Evolutionary conservation across 2,888 invertebrate genomes (phyloP), one percentile per base, ranked within the genome.

Genomic region (Metellina segmentata): DNA sequence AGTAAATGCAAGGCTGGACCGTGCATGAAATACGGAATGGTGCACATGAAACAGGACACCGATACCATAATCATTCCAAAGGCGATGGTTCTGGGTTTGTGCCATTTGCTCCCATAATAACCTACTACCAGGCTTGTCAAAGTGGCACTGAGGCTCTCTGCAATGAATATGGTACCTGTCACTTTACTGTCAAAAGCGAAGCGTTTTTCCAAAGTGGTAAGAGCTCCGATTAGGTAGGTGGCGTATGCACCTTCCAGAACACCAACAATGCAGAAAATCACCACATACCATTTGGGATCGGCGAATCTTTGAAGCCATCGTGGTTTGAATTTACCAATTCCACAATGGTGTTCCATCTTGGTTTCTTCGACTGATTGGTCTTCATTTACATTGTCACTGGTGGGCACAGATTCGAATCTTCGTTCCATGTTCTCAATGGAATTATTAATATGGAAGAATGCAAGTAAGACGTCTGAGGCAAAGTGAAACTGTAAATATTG

Each of bases 171-270:
- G 16, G 93, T 11, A 5, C 93, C 94, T 6, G 93, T 90, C 4
- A 93, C 48, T 75, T 93, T 94, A 20, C 93, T 92, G 8, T 93
- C 93, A 19, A 93, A 94, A 4, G 93, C 93, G 81, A 81, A 94
- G 20, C 94, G 75, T 34, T 93, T 93, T 71, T 94, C 94, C 9
- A 94, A 52, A 19, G 94, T 94, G 13, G 90, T 83, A 19, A 93
- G 81, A 7, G 93, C 90, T 2, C 93, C 93, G 9, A 94, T 88
- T 20, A 93, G 89, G 72, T 93, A 93, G 8, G 93, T 92, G 75
- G 93, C 93, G 51, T 91, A 92, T 8, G 93, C 93, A 13, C 94
- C 93, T 85, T 93, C 93, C 49, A 93, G 34, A 7, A 93, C 89
- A 11, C 93, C 93, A 1, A 94, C 81, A 2, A 93, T 78, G 71